Base-by-base conservation (phyloP, 2,888 invertebrate species). In the Netelia inedita region DNA sequence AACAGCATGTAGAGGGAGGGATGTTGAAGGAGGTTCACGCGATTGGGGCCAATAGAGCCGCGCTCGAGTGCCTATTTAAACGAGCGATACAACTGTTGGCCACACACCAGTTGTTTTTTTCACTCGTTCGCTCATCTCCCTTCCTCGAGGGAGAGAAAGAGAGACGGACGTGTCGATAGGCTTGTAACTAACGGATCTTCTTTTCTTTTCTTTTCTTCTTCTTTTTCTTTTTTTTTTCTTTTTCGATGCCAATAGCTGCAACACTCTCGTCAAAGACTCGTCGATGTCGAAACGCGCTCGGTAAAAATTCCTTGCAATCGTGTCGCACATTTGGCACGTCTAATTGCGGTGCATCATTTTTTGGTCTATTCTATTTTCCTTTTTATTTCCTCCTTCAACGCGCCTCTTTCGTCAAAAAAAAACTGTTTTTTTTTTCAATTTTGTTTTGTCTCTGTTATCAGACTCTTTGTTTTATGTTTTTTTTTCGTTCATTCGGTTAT, bases 311-410 rank as follows among this genome's bases (percentile, higher is more conserved):
- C 63, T 78, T 43, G 61, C 28, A 84, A 78, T 80, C 59, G 84
- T 84, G 84, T 84, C 84, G 84, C 59, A 81, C 80, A 84, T 81
- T 81, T 84, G 84, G 84, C 84, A 78, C 84, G 80, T 84, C 84
- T 84, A 84, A 84, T 84, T 84, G 80, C 57, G 81, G 68, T 73
- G 76, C 76, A 80, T 84, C 50, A 71, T 71, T 61, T 79, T 41
- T 55, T 55, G 16, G 21, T 16, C 21, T 28, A 16, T 43, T 16
- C 41, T 43, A 21, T 74, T 43, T 61, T 61, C 16, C 19, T 73
- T 50, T 73, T 75, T 65, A 46, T 23, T 57, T 73, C 11, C 41
- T 35, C 57, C 21, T 43, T 28, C 55, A 28, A 63, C 55, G 6
- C 21, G 11, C 11, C 19, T 46, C 50, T 19, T 19, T 53, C n/a